Base-by-base conservation (phyloP, 2,113 vertebrate genomes). In the Channa argus region DNA sequence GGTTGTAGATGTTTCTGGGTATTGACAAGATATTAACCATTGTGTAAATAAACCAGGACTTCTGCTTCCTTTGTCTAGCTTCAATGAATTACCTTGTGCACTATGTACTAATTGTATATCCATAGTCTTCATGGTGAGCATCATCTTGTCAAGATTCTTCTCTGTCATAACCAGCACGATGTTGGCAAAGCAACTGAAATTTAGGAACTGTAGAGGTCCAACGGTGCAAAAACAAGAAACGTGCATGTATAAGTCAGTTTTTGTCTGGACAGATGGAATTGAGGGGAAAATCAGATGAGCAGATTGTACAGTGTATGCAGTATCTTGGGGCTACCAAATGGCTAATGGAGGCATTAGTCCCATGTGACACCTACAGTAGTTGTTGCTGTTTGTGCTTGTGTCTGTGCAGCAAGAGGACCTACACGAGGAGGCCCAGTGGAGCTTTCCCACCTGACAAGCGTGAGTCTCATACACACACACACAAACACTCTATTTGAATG, bases 361-460 rank as follows among this genome's bases (percentile, higher is more conserved):
- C 24, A 24, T 24, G 24, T 54, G 54, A 41, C 47, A 11, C 51
- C 33, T 12, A 24, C 24, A 24, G 24, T 24, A 24, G 24, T 24
- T 24, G 50, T 36, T 62, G 64, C 47, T 12, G 39, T 50, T 9
- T 50, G 24, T 43, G 11, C 67, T 34, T 37, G 3, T 2, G 53
- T 39, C 36, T 64, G 67, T 54, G 71, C 75, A 61, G 37, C 45
- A 15, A 55, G 11, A 58, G 37, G 58, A 60, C 62, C 74, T 24
- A 0, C 58, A 71, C 59, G 3, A 54, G 69, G 53, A 64, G 36
- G 15, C n/a, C 45, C 74, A 76, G 62, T 46, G 60, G 73, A 79
- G 70, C 67, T 63, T 45, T 15, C 70, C 39, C 68, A 67, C 70
- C 63, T 79, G 74, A 84, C 51, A 62, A 51, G 36, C 33, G 39